Base-by-base conservation (phyloP, 2,113 vertebrate genomes). In the Tauraco erythrolophus region DNA sequence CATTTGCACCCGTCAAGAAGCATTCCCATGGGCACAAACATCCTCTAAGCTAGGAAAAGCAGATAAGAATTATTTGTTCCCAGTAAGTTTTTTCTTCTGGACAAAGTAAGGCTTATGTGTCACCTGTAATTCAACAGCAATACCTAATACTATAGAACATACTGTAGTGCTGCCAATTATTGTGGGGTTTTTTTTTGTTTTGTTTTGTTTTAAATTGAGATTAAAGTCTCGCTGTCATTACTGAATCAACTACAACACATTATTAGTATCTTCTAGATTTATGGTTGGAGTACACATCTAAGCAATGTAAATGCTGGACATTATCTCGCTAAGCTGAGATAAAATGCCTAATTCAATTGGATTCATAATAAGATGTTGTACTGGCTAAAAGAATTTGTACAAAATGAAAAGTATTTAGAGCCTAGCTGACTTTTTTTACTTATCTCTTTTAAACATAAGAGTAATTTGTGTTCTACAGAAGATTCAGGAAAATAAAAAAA, bases 131-230 rank as follows among this genome's bases (percentile, higher is more conserved):
- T 91, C n/a, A 60, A 75, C 61, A 80, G n/a, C 28, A 39, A 84
- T 46, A 95, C 6, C 75, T 65, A 92, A 33, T 64, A 69, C 35
- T 89, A 11, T 62, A 75, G 95, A 76, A 72, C 72, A 51, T 11
- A 54, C 9, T 6, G 13, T 3, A 28, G 22, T 23, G 7, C 19
- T 68, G n/a, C 2, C 3, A 74, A 19, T 78, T 66, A 31, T 11
- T 62, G 4, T 22, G 45, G 66, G 65, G 7, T 10, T 43, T 43
- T 13, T 43, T 43, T 45, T 76, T 25, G 8, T 31, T 65, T 43
- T 28, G 21, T 71, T 89, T 93, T 95, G 88, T 95, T 95, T 96
- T 46, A 75, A 87, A 95, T 37, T 61, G 88, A 95, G 43, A 85
- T 76, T 66, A 86, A 71, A 50, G 56, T 74, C 65, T 77, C n/a